Percentiles rank a stretch among this genome's conserved stretches.
phyloP scores from a whole-genome alignment of 2,113 vertebrate species.

The Astur gentilis region DNA sequence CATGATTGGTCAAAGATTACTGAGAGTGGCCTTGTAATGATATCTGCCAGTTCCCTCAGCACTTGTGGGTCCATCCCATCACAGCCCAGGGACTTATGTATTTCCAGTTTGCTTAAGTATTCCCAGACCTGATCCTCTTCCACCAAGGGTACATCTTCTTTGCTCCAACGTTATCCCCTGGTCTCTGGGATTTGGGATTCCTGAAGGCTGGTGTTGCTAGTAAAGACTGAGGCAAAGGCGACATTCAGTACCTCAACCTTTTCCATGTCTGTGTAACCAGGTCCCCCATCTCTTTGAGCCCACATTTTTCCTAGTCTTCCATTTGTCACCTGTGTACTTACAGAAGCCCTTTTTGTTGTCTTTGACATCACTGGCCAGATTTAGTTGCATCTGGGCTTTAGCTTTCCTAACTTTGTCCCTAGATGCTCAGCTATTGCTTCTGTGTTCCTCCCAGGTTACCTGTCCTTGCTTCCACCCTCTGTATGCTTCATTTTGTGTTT shows the following conservation, averaged over 20 bases:
- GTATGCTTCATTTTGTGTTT: neutral
- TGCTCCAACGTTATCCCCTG: neutral
- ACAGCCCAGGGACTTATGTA: rapidly evolving
- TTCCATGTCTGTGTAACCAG: neutral
- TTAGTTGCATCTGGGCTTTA: neutral
- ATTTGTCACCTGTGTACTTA: neutral
- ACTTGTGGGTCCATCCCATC: neutral
- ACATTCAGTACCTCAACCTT: neutral
- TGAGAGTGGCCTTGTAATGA: neutral
- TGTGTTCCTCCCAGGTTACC: neutral
- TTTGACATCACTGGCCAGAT: neutral
- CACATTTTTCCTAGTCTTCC: neutral
- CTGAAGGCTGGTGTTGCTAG: neutral
- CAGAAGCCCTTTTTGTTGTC: neutral
- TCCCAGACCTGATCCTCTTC: neutral
- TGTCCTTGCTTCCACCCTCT: neutral
- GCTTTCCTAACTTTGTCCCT: neutral
- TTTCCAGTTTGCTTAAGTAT: neutral
- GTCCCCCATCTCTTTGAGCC: neutral
- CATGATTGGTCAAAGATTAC: neutral
- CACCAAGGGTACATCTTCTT: neutral
- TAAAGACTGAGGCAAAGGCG: neutral
- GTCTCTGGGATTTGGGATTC: neutral
- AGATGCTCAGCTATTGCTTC: neutral
- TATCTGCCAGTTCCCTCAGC: neutral